phyloP scores from a whole-genome alignment of 2,113 vertebrate genomes.

The Rostratula benghalensis region DNA sequence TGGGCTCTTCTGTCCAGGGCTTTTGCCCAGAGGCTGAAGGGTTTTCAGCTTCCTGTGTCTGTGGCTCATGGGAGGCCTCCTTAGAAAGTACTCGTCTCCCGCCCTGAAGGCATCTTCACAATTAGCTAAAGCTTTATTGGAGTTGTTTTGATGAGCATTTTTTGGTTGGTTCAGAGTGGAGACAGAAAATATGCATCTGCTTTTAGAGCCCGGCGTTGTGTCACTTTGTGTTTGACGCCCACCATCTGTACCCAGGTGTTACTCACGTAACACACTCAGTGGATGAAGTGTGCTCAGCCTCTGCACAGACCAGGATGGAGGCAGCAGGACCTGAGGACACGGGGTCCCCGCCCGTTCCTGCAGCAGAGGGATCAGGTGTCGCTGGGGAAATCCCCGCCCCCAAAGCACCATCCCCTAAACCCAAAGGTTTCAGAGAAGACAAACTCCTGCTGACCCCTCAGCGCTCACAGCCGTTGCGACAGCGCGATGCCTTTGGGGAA shows the following conservation, averaged over 20 bases:
- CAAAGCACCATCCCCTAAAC: not conserved
- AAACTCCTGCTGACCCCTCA: not conserved
- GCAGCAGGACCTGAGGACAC: not conserved
- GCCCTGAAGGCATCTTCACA: not conserved
- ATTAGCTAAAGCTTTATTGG: not conserved
- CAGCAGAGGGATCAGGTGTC: not conserved
- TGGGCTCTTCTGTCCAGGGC: not conserved
- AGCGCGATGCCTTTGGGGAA: not conserved
- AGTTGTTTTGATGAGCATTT: not conserved
- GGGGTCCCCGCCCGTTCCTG: rapidly evolving
- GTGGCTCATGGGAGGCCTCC: not conserved
- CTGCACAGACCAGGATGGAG: not conserved
- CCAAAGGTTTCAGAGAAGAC: not conserved
- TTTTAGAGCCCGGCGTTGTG: not conserved
- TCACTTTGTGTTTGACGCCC: not conserved
- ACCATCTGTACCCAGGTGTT: not conserved
- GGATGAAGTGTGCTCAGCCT: not conserved
- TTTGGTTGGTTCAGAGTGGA: not conserved
- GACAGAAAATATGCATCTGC: not conserved
- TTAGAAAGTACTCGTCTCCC: not conserved
- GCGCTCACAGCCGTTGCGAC: not conserved
- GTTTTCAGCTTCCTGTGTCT: not conserved
- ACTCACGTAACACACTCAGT: too few relatives aligned
- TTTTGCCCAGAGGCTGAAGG: not conserved
- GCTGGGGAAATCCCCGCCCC: not conserved